Conservation (phyloP, 1,140 invertebrate genomes). For the Dreissena polymorpha region DNA sequence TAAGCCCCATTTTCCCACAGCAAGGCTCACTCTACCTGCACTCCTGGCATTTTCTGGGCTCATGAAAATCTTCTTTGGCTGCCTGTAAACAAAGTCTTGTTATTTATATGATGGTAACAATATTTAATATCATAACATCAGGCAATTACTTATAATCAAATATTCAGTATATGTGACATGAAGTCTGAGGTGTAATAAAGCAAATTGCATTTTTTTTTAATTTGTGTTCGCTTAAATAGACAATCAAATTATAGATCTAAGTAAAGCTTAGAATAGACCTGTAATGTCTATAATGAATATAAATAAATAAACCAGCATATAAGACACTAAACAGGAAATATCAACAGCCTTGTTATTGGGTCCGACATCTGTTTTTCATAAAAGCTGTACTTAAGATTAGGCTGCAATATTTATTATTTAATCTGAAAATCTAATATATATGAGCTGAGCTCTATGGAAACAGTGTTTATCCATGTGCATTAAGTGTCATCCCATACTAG, state of each 20-base stretch:
- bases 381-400: too few relatives aligned
- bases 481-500: too few relatives aligned
- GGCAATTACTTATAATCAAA: neutral
- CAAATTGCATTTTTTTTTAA: neutral
- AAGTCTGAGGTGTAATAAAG: neutral
- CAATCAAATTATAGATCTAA: neutral
- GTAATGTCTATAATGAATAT: too few relatives aligned
- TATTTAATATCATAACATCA: neutral
- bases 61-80: conserved; percentile 58
- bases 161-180: neutral
- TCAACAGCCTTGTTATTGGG: too few relatives aligned
- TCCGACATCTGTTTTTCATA: too few relatives aligned
- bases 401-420: neutral
- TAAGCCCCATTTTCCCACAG: too few relatives aligned
- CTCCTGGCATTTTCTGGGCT: conserved; percentile 54
- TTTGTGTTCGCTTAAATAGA: neutral
- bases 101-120: conserved; percentile 43
- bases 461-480: neutral
- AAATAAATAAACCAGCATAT: too few relatives aligned
- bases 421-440: neutral
- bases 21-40: conserved; percentile 51
- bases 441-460: neutral
- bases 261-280: neutral
- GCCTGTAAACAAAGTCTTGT: conserved; percentile 51
- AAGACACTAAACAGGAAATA: too few relatives aligned